Conservation (phyloP, 2,113 vertebrate species). For the Neolamprologus cancellatus region DNA sequence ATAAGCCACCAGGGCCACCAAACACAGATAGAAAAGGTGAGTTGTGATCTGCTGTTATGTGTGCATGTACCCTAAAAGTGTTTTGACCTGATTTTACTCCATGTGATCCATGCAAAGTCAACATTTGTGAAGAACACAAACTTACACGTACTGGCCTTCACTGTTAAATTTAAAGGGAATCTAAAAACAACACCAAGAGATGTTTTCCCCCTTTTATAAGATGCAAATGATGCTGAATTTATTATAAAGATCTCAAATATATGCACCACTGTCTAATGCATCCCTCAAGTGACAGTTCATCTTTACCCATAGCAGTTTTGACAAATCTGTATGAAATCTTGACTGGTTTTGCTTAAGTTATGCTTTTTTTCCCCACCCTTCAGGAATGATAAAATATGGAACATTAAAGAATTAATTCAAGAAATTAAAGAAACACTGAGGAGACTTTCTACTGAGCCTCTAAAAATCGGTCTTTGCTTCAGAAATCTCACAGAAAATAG, state of each 20-base stretch:
- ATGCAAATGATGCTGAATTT: background rate
- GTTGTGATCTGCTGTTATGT: conserved; percentile 74
- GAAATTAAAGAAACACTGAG: background rate
- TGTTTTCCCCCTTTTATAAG: background rate
- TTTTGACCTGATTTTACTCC: conserved; percentile 3
- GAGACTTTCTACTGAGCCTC: background rate
- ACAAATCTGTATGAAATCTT: background rate
- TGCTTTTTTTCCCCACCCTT: background rate
- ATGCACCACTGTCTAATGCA: background rate
- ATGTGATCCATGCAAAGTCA: conserved; percentile 23
- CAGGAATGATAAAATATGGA: background rate
- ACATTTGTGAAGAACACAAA: conserved; percentile 13
- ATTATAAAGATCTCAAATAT: background rate
- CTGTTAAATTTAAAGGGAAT: background rate
- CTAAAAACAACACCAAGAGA: background rate
- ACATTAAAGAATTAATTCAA: background rate
- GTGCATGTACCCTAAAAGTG: conserved; percentile 11
- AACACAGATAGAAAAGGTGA: conserved; percentile 97
- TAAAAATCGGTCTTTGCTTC: background rate
- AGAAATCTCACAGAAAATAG: background rate
- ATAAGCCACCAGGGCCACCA: conserved; percentile 86
- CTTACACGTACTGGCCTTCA: background rate
- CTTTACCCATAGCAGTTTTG: background rate
- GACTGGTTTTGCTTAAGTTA: background rate
- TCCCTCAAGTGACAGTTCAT: background rate